Base-by-base conservation (phyloP, 2,797 vertebrate species). In the Cetoscarus ocellatus region DNA sequence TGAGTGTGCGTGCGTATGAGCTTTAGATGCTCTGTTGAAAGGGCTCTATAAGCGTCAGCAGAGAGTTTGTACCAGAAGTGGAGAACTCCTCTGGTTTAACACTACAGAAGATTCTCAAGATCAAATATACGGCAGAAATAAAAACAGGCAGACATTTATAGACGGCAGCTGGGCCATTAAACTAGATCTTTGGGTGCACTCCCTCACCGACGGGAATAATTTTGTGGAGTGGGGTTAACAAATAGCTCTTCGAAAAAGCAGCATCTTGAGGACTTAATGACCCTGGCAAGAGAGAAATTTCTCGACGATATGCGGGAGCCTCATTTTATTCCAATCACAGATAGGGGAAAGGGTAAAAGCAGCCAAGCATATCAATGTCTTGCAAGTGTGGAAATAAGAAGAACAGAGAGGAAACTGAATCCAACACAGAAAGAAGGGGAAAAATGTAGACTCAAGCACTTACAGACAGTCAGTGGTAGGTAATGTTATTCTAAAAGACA, bases 41-140 rank as follows among this genome's bases (percentile, higher is more conserved):
- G 61, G 13, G 42, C 13, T 55, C 39, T 61, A 35, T 70, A 49
- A 61, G 52, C 39, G 53, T 42, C 63, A 69, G 36, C 14, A 57
- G 35, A 65, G 51, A 45, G 61, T 67, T 57, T 59, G 13, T 17
- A 34, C 53, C 50, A 18, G 55, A 65, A 70, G 54, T 36, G 14
- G 47, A 62, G 45, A 61, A 77, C n/a, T 49, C 39, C 58, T 71
- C 61, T 57, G 65, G 61, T 87, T 73, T 52, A 66, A 80, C 79
- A 63, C 61, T 48, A 75, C 53, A 38, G 53, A 58, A 82, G 76
- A 81, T 75, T 67, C 65, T 84, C 34, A 12, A 74, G 67, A 77
- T 88, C 79, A 88, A 84, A 90, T 84, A 85, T 79, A 77, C 78
- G 70, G 75, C 49, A 70, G 64, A 82, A 70, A 88, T 90, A 86